phyloP scores from a whole-genome alignment of 2,888 invertebrate genomes.

The Drosophila atroscutellata region DNA sequence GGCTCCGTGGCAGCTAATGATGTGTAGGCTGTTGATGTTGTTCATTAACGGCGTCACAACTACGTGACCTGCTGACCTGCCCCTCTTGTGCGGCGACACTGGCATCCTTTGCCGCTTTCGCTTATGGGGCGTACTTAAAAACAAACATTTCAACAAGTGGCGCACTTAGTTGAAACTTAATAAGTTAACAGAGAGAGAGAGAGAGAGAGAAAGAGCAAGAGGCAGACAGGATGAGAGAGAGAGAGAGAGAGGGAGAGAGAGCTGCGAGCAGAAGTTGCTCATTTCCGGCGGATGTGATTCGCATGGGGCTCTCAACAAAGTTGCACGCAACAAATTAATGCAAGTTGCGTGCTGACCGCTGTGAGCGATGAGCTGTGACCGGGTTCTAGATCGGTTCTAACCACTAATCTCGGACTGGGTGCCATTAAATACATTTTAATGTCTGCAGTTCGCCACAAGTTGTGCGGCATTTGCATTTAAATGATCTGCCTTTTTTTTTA shows the following conservation, averaged over 20 bases:
- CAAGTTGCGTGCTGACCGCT: constrained; percentile 51
- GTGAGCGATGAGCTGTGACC: constrained; percentile 3
- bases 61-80: constrained; percentile 59
- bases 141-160: constrained; percentile 53
- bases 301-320: constrained; percentile 45
- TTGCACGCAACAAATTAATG: constrained; percentile 64
- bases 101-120: constrained; percentile 34
- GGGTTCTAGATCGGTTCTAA: not conserved
- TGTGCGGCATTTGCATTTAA: constrained; percentile 65
- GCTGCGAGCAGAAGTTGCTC: constrained; percentile 43
- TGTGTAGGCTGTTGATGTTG: constrained; percentile 54
- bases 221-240: not conserved
- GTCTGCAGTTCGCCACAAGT: constrained; percentile 24
- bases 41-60: constrained; percentile 60
- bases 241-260: not conserved
- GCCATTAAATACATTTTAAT: constrained; percentile 68
- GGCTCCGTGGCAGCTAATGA: constrained; percentile 51
- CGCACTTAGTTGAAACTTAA: constrained; percentile 73
- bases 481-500: constrained; percentile 46
- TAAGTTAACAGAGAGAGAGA: constrained; percentile 37
- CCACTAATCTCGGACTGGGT: constrained; percentile 15
- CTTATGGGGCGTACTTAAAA: constrained; percentile 33
- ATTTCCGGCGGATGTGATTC: constrained; percentile 74
- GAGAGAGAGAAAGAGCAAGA: not conserved
- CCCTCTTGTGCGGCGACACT: constrained; percentile 8